These are phyloP conservation scores for Amphipyra berbera DNA, from an alignment of 2,888 invertebrate genomes.

Conservation along the genomic window DNA sequence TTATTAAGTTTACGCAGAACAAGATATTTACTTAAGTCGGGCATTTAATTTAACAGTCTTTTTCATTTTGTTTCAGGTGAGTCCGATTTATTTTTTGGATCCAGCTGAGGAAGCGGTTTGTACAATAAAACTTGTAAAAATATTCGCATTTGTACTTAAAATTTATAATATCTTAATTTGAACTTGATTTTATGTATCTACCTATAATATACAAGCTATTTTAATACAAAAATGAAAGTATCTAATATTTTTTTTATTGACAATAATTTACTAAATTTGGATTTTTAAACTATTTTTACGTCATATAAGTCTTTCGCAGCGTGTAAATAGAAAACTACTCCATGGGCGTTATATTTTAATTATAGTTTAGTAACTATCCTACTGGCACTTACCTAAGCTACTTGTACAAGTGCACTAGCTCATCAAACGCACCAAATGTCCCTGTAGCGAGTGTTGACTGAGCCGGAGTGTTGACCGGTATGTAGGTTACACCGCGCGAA, in stretches of 20 bases:
- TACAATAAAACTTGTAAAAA: constrained; percentile 12
- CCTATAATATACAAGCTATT: too few species aligned
- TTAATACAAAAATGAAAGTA: too few species aligned
- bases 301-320: background rate
- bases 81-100: constrained; percentile 59
- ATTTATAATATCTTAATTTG: background rate
- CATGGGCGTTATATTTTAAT: background rate
- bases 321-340: background rate
- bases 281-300: background rate
- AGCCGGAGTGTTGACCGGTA: constrained; percentile 90
- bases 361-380: constrained; percentile 3
- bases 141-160: background rate
- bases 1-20: constrained; percentile 66
- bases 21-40: constrained; percentile 43
- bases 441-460: constrained; percentile 90
- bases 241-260: too few species aligned
- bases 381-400: constrained; percentile 46
- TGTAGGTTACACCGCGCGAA: constrained; percentile 88
- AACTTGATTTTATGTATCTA: background rate
- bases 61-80: constrained; percentile 81
- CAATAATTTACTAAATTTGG: too few species aligned
- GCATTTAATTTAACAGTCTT: constrained; percentile 56
- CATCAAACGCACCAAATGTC: constrained; percentile 84
- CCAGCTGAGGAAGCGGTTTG: constrained; percentile 50
- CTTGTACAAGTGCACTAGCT: constrained; percentile 75